phyloP scores from a whole-genome alignment of 2,888 invertebrate genomes.

The Synergus gifuensis region DNA sequence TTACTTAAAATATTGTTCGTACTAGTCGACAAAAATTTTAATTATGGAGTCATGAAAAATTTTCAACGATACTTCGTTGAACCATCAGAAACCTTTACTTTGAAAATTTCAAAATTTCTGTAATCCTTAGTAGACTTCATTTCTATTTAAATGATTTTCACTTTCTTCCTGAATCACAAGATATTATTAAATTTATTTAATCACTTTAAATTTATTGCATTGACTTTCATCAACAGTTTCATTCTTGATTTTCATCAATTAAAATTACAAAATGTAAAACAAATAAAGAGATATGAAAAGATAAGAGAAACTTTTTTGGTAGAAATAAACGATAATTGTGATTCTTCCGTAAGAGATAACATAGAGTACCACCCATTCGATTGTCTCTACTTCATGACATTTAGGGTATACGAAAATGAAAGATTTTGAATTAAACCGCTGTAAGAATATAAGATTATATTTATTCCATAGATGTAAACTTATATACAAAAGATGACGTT shows the following conservation, averaged over 20 bases:
- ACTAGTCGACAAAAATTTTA: not conserved
- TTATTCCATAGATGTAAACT: conserved; percentile 76
- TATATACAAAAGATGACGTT: conserved; percentile 76
- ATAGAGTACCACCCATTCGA: conserved; percentile 31
- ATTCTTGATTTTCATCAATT: too few relatives aligned
- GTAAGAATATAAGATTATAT: conserved; percentile 75
- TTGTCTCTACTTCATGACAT: not conserved
- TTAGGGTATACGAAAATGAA: conserved; percentile 57
- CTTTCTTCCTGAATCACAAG: too few relatives aligned
- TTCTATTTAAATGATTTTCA: too few relatives aligned
- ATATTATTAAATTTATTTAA: too few relatives aligned
- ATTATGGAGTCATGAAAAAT: not conserved
- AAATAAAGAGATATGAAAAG: not conserved
- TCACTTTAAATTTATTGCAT: too few relatives aligned
- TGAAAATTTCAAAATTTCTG: too few relatives aligned
- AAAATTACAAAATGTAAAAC: not conserved
- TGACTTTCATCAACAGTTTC: too few relatives aligned
- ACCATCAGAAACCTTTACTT: too few relatives aligned
- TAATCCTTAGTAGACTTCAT: too few relatives aligned
- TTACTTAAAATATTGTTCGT: not conserved
- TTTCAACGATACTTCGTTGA: not conserved
- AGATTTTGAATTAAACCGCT: conserved; percentile 68
- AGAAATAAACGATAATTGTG: not conserved
- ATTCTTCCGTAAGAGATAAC: conserved; percentile 20
- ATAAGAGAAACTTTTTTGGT: too few relatives aligned